Conservation (phyloP, 1,140 invertebrate genomes). For the Drosophila arizonae region DNA sequence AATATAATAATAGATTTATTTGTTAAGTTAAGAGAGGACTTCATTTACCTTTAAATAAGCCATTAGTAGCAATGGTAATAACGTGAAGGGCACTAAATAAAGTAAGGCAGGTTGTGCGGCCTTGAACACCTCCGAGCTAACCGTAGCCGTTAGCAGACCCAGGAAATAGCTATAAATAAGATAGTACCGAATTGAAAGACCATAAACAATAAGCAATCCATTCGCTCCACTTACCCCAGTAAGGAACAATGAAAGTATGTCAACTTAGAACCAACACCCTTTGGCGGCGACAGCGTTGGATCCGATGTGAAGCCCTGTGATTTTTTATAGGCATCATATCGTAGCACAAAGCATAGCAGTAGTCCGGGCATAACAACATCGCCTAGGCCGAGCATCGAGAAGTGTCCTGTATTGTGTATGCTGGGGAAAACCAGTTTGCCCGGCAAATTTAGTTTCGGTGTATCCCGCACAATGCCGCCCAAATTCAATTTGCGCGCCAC, state of each 20-base stretch:
- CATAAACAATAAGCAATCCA: neutral
- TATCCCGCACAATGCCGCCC: constrained; percentile 92
- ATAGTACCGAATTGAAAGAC: neutral
- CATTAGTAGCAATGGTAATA: constrained; percentile 97
- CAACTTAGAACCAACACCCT: constrained; percentile 84
- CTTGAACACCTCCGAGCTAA: constrained; percentile 98
- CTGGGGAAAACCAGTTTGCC: constrained; percentile 98
- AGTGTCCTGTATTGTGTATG: constrained; percentile 96
- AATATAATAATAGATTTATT: neutral
- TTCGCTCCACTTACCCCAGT: constrained; percentile 86
- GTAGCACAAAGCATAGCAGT: constrained; percentile 96
- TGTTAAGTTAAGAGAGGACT: neutral
- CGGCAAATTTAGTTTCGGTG: constrained; percentile 96
- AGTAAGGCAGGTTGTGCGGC: constrained; percentile 98
- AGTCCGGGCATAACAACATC: constrained; percentile 99
- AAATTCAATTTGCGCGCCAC: constrained; percentile 96
- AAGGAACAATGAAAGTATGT: constrained; percentile 99
- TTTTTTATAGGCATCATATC: constrained; percentile 98
- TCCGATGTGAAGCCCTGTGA: constrained; percentile 84
- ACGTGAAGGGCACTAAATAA: constrained; percentile 98
- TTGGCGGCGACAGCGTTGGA: constrained; percentile 76
- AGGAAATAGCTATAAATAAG: constrained; percentile 89
- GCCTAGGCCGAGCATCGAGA: constrained; percentile 98
- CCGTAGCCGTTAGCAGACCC: constrained; percentile 97
- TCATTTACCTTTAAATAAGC: constrained; percentile 95